These are phyloP conservation scores for Corydoras maculifer DNA, from an alignment of 2,113 vertebrate species.

Conservation along the genomic window DNA sequence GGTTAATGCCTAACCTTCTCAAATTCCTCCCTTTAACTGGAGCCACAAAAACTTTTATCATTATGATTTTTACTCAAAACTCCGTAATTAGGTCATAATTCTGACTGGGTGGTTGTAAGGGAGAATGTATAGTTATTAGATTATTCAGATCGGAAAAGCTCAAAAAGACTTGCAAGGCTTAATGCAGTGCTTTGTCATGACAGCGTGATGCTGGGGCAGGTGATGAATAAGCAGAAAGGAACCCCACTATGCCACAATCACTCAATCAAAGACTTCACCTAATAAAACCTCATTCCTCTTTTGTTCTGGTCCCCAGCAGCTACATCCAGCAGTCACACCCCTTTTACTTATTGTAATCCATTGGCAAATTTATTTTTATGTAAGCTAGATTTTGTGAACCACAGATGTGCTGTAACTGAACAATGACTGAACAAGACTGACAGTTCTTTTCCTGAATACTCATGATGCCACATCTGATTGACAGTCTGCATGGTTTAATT, in stretches of 20 bases:
- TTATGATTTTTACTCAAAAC: too few species aligned
- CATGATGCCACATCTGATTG: too few species aligned
- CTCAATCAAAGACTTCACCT: not conserved
- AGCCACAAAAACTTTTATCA: too few species aligned
- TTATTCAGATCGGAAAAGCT: not conserved
- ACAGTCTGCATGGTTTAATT: too few species aligned
- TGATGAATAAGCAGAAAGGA: slow-evolving; percentile 2
- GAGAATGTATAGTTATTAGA: not conserved
- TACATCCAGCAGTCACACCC: too few species aligned
- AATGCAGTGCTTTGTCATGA: slow-evolving; percentile 13
- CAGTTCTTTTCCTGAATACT: too few species aligned
- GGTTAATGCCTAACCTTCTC: not conserved
- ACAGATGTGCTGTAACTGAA: not conserved
- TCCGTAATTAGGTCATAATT: too few species aligned
- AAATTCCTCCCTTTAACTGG: too few species aligned
- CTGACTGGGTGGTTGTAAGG: too few species aligned
- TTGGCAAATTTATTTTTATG: too few species aligned
- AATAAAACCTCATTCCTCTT: not conserved
- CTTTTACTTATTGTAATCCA: not conserved
- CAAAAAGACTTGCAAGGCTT: slow-evolving; percentile 1
- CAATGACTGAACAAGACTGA: not conserved
- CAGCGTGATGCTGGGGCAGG: not conserved
- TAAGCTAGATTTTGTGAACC: not conserved
- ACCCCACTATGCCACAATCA: not conserved
- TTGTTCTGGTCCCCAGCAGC: not conserved